Evolutionary conservation across 2,113 vertebrate species (phyloP), one percentile per base, ranked within the genome.

Genomic region (Cynopterus brachyotis): DNA sequence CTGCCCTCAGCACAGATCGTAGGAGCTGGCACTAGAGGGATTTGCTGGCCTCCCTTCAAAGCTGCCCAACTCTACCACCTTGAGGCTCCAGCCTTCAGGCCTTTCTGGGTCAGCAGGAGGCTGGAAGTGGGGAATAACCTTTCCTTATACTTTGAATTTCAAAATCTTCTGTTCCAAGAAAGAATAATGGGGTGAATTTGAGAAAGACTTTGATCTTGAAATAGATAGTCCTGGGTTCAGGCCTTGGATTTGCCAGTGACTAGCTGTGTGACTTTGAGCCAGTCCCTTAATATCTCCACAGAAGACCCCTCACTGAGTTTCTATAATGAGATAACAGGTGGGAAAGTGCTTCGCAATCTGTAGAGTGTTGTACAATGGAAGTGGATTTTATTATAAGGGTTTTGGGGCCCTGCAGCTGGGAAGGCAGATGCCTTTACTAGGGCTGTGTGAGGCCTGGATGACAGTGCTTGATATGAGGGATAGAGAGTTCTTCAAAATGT

Each of bases 151-250:
- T 66, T 82, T 82, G 47, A 60, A 76, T 67, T 94, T 83, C 76
- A 75, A 79, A 86, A 55, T 55, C 53, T 81, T 95, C 84, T 59
- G 20, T 26, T 82, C 55, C 60, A 37, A 50, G 32, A 19, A 87
- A 80, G 91, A 26, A 67, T 16, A 82, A 42, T 8, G 19, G 69
- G 26, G 9, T 53, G 24, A 70, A 60, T 72, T 92, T 96, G 96
- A 96, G 79, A 95, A 96, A 96, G 92, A 88, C 87, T 96, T 95
- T 82, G 89, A 79, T 82, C 92, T 97, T 97, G 90, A 95, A 96
- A 76, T 83, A 82, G 45, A 84, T 89, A 19, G 19, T 75, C 92
- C 28, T 62, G n/a, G 70, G 24, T 37, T 75, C 19, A 69, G 37
- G 53, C 80, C 93, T 96, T 91, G 60, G 91, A 78, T 93, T 96